Percentiles rank a stretch among this genome's conserved stretches.
These are phyloP conservation scores for Hafferia zeledoni DNA, from an alignment of 2,797 vertebrate species.

Conservation along the genomic window DNA sequence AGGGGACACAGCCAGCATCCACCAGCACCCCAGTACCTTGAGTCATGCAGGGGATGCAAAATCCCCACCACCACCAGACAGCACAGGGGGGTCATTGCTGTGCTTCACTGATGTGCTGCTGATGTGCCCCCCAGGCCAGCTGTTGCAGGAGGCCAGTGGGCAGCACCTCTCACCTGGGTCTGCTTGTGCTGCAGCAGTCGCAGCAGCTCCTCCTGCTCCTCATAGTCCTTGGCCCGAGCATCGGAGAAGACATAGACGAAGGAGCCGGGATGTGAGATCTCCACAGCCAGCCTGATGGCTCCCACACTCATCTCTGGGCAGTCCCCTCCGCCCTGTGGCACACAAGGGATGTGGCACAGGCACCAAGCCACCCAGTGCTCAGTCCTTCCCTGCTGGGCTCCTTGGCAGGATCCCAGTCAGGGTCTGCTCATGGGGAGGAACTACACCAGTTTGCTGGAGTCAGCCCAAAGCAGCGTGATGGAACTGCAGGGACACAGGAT, in stretches of 20 bases:
- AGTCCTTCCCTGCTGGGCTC: neutral
- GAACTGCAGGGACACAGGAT: neutral
- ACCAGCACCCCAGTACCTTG: rapidly evolving
- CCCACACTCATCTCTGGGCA: conserved; percentile 96
- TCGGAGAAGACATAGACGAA: conserved; percentile 96
- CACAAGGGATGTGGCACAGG: neutral
- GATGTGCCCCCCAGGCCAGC: neutral
- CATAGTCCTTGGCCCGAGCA: conserved; percentile 92
- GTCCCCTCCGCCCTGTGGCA: conserved; percentile 89
- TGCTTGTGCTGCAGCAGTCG: conserved; percentile 91
- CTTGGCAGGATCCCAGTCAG: neutral
- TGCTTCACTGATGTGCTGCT: rapidly evolving
- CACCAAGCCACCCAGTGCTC: neutral
- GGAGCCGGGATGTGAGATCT: conserved; percentile 89
- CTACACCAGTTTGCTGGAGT: neutral
- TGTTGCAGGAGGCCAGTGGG: neutral
- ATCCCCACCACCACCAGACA: rapidly evolving
- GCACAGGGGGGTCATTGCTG: rapidly evolving
- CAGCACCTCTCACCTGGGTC: conserved; percentile 83
- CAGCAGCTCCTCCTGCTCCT: conserved; percentile 87
- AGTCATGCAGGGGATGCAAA: neutral
- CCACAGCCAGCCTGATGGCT: conserved; percentile 90
- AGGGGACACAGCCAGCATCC: neutral
- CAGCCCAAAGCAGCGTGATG: rapidly evolving
- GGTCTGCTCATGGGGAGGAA: rapidly evolving